phyloP scores from a whole-genome alignment of 2,888 invertebrate species.

The Belgica antarctica region DNA sequence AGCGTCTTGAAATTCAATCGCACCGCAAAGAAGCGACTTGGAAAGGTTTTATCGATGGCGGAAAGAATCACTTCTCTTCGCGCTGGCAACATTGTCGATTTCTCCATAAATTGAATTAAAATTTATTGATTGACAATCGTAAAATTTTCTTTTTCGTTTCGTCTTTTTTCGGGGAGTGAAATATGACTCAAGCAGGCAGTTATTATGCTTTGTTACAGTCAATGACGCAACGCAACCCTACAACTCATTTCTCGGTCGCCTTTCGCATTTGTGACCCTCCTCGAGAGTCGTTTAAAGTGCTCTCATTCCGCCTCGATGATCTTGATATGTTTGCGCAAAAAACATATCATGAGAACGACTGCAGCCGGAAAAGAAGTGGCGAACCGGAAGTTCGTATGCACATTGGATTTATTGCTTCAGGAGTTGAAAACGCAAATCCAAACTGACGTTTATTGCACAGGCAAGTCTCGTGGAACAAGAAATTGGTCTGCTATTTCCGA shows the following conservation, averaged over 20 bases:
- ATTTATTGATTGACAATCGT: slow-evolving; percentile 43
- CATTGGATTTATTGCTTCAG: background rate
- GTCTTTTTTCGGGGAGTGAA: background rate
- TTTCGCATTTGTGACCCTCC: background rate
- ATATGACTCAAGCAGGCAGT: slow-evolving; percentile 5
- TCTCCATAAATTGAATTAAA: slow-evolving; percentile 33
- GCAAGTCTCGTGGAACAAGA: slow-evolving; percentile 10
- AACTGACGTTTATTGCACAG: background rate
- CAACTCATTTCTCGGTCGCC: slow-evolving; percentile 1
- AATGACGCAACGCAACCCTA: slow-evolving; percentile 37
- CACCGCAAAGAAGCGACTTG: background rate
- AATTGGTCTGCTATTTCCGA: slow-evolving; percentile 8
- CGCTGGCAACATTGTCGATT: background rate
- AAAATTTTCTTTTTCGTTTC: slow-evolving; percentile 12
- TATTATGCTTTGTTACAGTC: slow-evolving; percentile 28
- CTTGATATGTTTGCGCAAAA: slow-evolving; percentile 23
- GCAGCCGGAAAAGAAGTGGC: slow-evolving; percentile 1
- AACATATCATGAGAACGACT: background rate
- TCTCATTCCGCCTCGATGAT: slow-evolving; percentile 17
- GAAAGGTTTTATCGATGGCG: slow-evolving; percentile 39
- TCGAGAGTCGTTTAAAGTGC: background rate
- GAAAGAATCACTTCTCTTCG: slow-evolving; percentile 11
- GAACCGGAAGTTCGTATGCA: slow-evolving; percentile 4
- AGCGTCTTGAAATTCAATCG: slow-evolving; percentile 30
- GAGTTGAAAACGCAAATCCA: background rate